phyloP scores from a whole-genome alignment of 2,113 vertebrate species.

The Chauna torquata region DNA sequence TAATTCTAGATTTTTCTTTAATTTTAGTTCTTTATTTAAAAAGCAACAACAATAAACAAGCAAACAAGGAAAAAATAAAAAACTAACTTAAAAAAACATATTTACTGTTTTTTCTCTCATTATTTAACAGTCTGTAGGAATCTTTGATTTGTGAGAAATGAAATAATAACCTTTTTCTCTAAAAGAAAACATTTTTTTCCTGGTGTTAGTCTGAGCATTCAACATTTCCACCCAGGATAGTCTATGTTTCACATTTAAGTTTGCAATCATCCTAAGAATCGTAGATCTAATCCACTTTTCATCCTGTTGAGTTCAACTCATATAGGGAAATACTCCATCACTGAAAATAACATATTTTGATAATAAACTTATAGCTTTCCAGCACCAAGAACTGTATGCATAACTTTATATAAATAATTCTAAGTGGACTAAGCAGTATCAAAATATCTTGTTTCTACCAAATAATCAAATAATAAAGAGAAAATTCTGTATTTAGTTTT shows the following conservation, averaged over 20 bases:
- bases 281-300: neutral
- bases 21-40: too few relatives aligned
- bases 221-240: neutral
- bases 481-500: neutral
- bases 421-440: neutral
- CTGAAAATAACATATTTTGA: neutral
- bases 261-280: neutral
- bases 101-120: neutral
- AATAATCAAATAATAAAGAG: neutral
- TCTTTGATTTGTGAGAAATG: neutral
- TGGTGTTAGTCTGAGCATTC: neutral
- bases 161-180: neutral
- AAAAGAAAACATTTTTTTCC: neutral
- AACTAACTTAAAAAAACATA: neutral
- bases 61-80: too few relatives aligned
- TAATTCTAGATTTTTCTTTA: neutral
- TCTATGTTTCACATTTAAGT: neutral
- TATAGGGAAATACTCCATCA: neutral
- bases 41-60: neutral
- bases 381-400: neutral
- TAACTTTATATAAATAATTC: neutral
- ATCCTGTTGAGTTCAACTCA: neutral
- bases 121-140: neutral
- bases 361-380: neutral
- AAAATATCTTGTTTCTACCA: neutral